phyloP scores from a whole-genome alignment of 2,797 vertebrate genomes.

The Cossypha dichroa region DNA sequence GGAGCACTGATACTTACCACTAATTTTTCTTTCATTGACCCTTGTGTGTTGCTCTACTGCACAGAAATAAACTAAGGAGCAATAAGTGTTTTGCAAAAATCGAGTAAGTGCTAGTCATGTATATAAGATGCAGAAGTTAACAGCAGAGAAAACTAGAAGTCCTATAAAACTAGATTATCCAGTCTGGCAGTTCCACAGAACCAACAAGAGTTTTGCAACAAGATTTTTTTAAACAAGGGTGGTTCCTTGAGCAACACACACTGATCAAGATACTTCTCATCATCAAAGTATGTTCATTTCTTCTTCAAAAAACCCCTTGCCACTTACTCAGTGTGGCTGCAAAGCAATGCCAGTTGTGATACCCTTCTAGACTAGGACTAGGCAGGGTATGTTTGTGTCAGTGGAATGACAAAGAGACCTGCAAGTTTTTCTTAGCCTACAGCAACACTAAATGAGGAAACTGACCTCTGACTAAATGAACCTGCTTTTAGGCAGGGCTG shows the following conservation, averaged over 20 bases:
- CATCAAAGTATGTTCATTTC: not conserved
- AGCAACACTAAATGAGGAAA: not conserved
- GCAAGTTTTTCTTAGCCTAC: not conserved
- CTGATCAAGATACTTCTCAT: not conserved
- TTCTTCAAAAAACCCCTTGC: not conserved
- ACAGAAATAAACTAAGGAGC: not conserved
- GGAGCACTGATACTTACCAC: not conserved
- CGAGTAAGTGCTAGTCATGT: not conserved
- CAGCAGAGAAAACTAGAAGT: not conserved
- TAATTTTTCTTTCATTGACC: not conserved
- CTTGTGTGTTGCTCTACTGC: not conserved
- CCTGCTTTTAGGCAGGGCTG: not conserved
- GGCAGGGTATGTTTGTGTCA: not conserved
- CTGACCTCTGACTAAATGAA: not conserved
- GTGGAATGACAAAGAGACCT: not conserved
- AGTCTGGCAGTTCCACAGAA: conserved; percentile 7
- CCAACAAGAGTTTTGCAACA: not conserved
- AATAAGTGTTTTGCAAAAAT: not conserved
- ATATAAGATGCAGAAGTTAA: not conserved
- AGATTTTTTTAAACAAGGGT: not conserved
- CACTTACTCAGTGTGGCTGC: not conserved
- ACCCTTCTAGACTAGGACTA: not conserved
- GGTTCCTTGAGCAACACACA: conserved; percentile 12
- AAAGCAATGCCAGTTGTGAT: not conserved
- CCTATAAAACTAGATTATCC: conserved; percentile 27